Evolutionary conservation across 2,888 invertebrate species (phyloP).

Genomic region (Plagiodera versicolora): DNA sequence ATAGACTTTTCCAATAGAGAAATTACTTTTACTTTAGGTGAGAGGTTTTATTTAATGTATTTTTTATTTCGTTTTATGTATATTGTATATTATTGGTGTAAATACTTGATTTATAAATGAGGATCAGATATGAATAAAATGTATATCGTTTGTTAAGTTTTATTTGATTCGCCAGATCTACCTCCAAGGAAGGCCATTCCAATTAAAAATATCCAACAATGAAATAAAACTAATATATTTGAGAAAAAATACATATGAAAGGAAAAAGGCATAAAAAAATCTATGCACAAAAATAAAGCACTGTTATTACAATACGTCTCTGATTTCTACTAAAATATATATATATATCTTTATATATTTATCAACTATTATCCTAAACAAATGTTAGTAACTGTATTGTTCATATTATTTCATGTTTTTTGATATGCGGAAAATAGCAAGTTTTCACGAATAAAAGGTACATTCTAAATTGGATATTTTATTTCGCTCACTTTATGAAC

Average conservation of each 20-base stretch:
- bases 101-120: conserved; percentile 37
- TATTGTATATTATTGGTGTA: conserved; percentile 42
- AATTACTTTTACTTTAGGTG: conserved; percentile 14
- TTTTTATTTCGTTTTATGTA: conserved; percentile 20
- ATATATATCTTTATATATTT: conserved; percentile 8
- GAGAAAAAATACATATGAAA: conserved; percentile 23
- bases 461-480: neutral
- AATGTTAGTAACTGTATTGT: neutral
- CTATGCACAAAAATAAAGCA: conserved; percentile 25
- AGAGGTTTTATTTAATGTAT: conserved; percentile 18
- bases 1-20: neutral
- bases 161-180: neutral
- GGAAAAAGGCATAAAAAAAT: conserved; percentile 11
- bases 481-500: neutral
- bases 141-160: conserved; percentile 40
- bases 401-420: neutral
- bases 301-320: conserved; percentile 13
- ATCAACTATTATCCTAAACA: neutral
- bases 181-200: too few relatives aligned
- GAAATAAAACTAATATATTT: conserved; percentile 16
- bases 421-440: too few relatives aligned
- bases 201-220: neutral
- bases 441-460: too few relatives aligned
- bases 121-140: conserved; percentile 36
- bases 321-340: conserved; percentile 28